Evolutionary conservation across 2,113 vertebrate genomes (phyloP).

Genomic region (Campylomormyrus numenius): DNA sequence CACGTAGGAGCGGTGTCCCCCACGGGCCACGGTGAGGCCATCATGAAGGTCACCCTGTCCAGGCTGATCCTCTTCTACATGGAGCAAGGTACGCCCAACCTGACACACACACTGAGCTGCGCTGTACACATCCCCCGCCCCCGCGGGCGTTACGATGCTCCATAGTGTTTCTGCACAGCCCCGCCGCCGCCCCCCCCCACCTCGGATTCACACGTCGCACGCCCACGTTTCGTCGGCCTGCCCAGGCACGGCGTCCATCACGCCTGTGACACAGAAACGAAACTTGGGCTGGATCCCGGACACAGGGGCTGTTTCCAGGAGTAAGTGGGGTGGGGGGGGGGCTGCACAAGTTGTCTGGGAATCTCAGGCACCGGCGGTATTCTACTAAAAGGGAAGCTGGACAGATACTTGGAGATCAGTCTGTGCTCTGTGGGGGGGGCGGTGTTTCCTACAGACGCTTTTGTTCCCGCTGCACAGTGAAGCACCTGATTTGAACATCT

Average conservation of each 20-base stretch:
- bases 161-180: neutral
- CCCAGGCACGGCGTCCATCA: neutral
- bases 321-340: neutral
- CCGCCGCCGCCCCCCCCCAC: neutral
- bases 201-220: neutral
- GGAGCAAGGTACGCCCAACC: conserved; percentile 74
- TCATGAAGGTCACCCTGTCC: conserved; percentile 85
- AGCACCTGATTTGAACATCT: neutral
- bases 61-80: conserved; percentile 78
- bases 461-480: neutral
- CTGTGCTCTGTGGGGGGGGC: neutral
- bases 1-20: conserved; percentile 74
- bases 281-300: neutral
- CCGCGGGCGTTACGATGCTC: neutral
- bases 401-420: neutral
- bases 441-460: neutral
- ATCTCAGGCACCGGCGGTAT: neutral
- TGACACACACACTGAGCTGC: neutral
- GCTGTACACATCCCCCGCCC: neutral
- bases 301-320: neutral
- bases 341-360: neutral
- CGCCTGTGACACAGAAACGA: neutral
- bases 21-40: conserved; percentile 88
- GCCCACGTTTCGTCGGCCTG: neutral
- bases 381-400: neutral